Conservation (phyloP, 2,888 invertebrate genomes). For the Cantharis rufa region DNA sequence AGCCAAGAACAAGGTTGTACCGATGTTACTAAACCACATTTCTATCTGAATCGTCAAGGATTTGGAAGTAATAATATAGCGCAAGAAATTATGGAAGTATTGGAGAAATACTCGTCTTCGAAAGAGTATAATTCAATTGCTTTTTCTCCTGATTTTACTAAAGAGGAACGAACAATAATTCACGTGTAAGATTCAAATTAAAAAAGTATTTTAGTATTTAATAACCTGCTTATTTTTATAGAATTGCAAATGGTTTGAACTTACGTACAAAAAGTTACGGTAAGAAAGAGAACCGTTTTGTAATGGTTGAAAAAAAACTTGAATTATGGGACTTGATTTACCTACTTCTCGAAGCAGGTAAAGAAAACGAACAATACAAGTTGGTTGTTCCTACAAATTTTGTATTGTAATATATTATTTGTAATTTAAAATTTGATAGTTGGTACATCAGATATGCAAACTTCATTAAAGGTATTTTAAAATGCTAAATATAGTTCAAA, state of each 20-base stretch:
- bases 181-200: slow-evolving; percentile 18
- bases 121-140: slow-evolving; percentile 15
- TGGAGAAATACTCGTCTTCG: slow-evolving; percentile 11
- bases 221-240: background rate
- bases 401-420: background rate
- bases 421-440: background rate
- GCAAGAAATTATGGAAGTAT: slow-evolving; percentile 8
- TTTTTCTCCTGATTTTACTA: slow-evolving; percentile 23
- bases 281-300: slow-evolving; percentile 3
- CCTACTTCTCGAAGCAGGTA: slow-evolving; percentile 13
- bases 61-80: slow-evolving; percentile 14
- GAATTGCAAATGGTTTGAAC: slow-evolving; percentile 13
- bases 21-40: slow-evolving; percentile 8
- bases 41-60: slow-evolving; percentile 20
- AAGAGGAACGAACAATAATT: slow-evolving; percentile 17
- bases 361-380: slow-evolving; percentile 22
- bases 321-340: slow-evolving; percentile 14
- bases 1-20: slow-evolving; percentile 16
- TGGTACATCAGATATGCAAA: too few relatives aligned
- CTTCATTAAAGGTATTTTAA: too few relatives aligned
- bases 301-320: slow-evolving; percentile 16
- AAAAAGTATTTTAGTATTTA: background rate
- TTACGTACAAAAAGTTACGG: slow-evolving; percentile 21
- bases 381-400: slow-evolving; percentile 13
- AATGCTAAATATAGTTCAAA: too few relatives aligned